Conservation (phyloP, 2,113 vertebrate genomes). For the Eretmochelys imbricata region DNA sequence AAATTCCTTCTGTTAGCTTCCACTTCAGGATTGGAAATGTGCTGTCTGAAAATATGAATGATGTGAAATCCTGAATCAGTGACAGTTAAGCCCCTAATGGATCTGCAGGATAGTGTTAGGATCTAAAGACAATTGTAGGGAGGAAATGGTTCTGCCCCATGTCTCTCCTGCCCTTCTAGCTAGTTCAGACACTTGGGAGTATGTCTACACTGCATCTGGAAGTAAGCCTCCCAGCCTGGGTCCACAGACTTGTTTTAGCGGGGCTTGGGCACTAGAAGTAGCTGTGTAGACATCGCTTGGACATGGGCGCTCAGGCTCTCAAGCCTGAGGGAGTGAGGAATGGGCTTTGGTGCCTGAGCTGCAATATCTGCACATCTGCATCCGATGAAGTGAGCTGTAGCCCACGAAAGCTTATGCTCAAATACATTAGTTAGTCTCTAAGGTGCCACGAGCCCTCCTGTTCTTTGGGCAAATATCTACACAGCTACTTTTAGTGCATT, state of each 20-base stretch:
- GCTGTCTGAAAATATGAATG: conserved; percentile 20
- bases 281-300: neutral
- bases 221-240: neutral
- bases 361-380: neutral
- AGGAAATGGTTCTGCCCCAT: neutral
- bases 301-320: neutral
- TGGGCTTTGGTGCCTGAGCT: neutral
- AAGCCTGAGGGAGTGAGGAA: neutral
- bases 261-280: neutral
- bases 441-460: no score
- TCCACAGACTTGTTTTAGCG: neutral
- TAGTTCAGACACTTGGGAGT: neutral
- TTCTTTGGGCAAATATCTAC: no score
- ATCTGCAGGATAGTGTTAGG: neutral
- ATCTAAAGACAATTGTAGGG: neutral
- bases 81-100: neutral
- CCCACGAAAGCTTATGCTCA: no score
- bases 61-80: neutral
- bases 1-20: neutral
- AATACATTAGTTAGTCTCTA: no score
- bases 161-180: neutral
- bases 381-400: no score
- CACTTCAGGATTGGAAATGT: conserved; percentile 24
- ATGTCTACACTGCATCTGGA: neutral
- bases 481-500: neutral